These are phyloP conservation scores for Micrastur ruficollis DNA, from an alignment of 2,797 vertebrate genomes.

Conservation along the genomic window DNA sequence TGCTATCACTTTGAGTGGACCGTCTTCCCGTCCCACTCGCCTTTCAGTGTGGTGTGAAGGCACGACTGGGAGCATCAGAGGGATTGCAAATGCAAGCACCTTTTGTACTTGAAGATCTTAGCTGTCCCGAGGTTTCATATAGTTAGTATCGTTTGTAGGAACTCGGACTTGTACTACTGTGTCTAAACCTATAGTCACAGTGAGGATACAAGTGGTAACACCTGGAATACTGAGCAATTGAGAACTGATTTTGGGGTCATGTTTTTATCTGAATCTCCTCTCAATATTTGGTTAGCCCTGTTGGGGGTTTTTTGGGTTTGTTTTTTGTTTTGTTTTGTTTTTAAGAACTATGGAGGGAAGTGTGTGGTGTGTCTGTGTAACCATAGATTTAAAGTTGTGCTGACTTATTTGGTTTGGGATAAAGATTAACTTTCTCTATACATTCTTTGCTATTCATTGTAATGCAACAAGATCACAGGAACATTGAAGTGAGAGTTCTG, in stretches of 20 bases:
- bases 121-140: not conserved
- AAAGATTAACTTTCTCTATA: not conserved
- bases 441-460: not conserved
- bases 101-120: not conserved
- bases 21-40: not conserved
- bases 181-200: not conserved
- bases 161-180: not conserved
- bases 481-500: not conserved
- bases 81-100: not conserved
- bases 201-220: no score
- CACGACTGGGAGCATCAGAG: not conserved
- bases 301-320: not conserved
- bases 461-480: not conserved
- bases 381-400: not conserved
- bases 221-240: not conserved
- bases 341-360: not conserved
- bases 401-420: not conserved
- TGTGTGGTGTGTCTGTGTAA: not conserved
- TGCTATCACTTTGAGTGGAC: not conserved
- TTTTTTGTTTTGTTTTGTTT: not conserved
- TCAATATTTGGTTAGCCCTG: not conserved
- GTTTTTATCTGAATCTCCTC: not conserved
- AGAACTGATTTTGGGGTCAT: not conserved
- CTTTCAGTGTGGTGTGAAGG: not conserved
- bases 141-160: not conserved